Base-by-base conservation (phyloP, 2,888 invertebrate species). In the Campopleginae sp. region DNA sequence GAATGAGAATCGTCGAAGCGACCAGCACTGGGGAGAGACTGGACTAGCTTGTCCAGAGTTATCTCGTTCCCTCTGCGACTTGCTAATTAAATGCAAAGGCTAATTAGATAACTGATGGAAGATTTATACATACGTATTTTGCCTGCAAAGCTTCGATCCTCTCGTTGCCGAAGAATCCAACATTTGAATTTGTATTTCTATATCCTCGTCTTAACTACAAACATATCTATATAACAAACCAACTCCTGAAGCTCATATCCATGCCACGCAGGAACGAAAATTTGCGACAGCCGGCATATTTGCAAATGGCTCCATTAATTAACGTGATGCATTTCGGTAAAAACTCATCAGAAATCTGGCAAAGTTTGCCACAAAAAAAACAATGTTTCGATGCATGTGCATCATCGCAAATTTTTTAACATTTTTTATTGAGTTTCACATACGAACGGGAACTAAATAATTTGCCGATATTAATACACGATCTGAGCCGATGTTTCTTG, bases 71-170 rank as follows among this genome's bases (percentile, higher is more conserved):
- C 87, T 87, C 76, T 77, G 80, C 75, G 84, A 83, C 65, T 87
- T 89, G 89, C 89, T 91, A 90, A 91, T 91, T 91, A 90, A 90
- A 91, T 89, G 90, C 89, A 89, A 90, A 88, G 87, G 88, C 89
- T 91, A 91, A 91, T 92, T 92, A 91, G 89, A 91, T 90, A 89
- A 91, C 88, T 89, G 91, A 91, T 91, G 90, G 88, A 88, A 88
- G 90, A 88, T 90, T 89, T 88, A 54, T 81, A 71, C 42, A 75
- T 84, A 78, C 31, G 48, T 65, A 65, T 65, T 76, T 31, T 10
- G 27, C 23, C 27, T 17, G 44, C 5, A 54, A 42, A 66, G 42
- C 33, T 68, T 68, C 23, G 19, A 44, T 10, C 4, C 5, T 23
- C 44, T 44, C 23, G 23, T 68, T 68, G 23, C 68, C n/a, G 3